These are phyloP conservation scores for Leptobrachium leishanense DNA, from an alignment of 2,113 vertebrate genomes.

Conservation along the genomic window DNA sequence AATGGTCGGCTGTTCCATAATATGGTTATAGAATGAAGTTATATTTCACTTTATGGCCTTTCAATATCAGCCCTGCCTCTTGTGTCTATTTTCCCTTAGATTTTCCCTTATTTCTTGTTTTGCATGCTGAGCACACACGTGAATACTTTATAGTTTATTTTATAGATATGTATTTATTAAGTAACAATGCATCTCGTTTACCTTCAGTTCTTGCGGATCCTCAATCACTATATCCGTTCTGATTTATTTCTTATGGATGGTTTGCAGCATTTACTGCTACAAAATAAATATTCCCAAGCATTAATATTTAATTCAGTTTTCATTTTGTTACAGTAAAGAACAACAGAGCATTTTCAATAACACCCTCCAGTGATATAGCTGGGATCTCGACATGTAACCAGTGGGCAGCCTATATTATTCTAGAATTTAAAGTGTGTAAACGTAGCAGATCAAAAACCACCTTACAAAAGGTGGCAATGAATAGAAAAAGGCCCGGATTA, in stretches of 20 bases:
- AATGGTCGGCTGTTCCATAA: too few species aligned
- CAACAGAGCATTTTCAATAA: background rate
- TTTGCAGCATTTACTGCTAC: background rate
- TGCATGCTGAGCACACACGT: background rate
- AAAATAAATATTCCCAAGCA: conserved; percentile 18
- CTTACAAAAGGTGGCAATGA: too few species aligned
- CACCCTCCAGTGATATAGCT: background rate
- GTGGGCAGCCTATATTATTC: too few species aligned
- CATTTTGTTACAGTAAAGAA: background rate
- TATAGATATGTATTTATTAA: conserved; percentile 26
- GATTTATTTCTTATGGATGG: conserved; percentile 8
- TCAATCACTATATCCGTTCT: conserved; percentile 35
- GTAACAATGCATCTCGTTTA: conserved; percentile 21
- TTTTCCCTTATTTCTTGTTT: conserved; percentile 27
- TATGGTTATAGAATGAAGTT: too few species aligned
- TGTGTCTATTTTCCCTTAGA: conserved; percentile 25
- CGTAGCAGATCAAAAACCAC: too few species aligned
- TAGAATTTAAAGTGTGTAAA: too few species aligned
- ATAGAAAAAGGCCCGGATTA: too few species aligned
- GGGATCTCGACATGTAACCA: too few species aligned
- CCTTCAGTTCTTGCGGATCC: conserved; percentile 16
- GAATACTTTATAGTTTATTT: conserved; percentile 25
- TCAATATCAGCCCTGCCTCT: background rate
- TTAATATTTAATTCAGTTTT: conserved; percentile 28
- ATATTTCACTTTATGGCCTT: too few species aligned